These are phyloP conservation scores for Caiman crocodilus DNA, from an alignment of 2,797 vertebrate species.

Conservation along the genomic window DNA sequence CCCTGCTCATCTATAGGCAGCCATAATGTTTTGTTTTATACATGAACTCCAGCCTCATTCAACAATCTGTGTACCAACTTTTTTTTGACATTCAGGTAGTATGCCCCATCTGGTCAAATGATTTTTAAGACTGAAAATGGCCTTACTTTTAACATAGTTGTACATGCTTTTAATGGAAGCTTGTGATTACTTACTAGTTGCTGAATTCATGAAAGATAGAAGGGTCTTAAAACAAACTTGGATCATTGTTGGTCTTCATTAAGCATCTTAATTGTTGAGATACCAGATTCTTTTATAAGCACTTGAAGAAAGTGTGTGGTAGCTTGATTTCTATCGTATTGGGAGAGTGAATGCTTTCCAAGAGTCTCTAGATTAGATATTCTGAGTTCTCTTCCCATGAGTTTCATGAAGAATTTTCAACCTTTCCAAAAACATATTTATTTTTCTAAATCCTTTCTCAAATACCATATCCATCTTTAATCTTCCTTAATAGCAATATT, in stretches of 20 bases:
- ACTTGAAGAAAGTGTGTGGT: conserved; percentile 41
- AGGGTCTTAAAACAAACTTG: conserved; percentile 40
- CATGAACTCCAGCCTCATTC: neutral
- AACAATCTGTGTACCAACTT: neutral
- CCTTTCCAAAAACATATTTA: conserved; percentile 32
- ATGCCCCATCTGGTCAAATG: neutral
- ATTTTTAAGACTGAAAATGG: neutral
- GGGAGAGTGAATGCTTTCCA: conserved; percentile 27
- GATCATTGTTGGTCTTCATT: conserved; percentile 48
- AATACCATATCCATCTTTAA: conserved; percentile 39
- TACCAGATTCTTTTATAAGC: neutral
- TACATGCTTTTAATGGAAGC: neutral
- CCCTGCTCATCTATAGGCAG: too few relatives aligned
- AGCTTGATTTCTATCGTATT: neutral
- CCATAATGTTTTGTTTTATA: neutral
- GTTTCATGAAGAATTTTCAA: neutral
- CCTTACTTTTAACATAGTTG: neutral
- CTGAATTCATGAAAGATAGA: conserved; percentile 5
- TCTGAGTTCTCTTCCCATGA: neutral
- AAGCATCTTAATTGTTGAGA: conserved; percentile 15
- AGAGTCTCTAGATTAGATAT: conserved; percentile 4
- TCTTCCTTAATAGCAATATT: conserved; percentile 56
- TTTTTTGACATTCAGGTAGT: neutral
- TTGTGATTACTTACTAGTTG: neutral
- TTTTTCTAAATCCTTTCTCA: conserved; percentile 45